A percentile compares a stretch with the other conserved stretches of the same genome.
Evolutionary conservation across 2,797 vertebrate genomes (phyloP).

Genomic region (Danio aesculapii): DNA sequence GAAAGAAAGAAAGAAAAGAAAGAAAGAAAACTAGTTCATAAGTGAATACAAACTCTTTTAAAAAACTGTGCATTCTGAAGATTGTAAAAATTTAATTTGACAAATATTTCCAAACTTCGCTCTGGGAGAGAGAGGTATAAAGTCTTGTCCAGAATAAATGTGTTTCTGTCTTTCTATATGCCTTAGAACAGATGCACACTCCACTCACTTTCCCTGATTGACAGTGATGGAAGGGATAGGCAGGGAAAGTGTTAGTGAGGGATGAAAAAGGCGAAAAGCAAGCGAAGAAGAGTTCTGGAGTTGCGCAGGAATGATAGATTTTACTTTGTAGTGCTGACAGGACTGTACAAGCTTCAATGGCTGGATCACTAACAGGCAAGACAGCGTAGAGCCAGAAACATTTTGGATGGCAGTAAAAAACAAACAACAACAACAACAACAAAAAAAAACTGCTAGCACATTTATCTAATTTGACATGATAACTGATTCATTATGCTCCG

Average conservation of each 20-base stretch:
- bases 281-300: constrained; percentile 36
- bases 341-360: constrained; percentile 31
- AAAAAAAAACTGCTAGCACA: no score
- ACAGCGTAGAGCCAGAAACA: background rate
- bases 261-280: background rate
- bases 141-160: constrained; percentile 48
- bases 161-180: constrained; percentile 13
- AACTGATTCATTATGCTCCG: background rate
- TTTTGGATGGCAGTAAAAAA: background rate
- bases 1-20: no score
- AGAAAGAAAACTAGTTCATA: no score
- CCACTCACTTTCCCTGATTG: constrained; percentile 45
- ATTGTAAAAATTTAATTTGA: background rate
- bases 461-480: background rate
- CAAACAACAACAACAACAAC: no score
- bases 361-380: constrained; percentile 43
- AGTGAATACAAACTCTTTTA: no score
- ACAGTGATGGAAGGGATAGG: constrained; percentile 23
- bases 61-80: no score
- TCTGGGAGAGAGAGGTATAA: constrained; percentile 48
- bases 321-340: constrained; percentile 43
- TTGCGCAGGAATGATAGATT: constrained; percentile 55
- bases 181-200: constrained; percentile 29
- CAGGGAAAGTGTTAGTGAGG: background rate
- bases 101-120: constrained; percentile 42